phyloP scores from a whole-genome alignment of 2,797 vertebrate species.

The Falco biarmicus region DNA sequence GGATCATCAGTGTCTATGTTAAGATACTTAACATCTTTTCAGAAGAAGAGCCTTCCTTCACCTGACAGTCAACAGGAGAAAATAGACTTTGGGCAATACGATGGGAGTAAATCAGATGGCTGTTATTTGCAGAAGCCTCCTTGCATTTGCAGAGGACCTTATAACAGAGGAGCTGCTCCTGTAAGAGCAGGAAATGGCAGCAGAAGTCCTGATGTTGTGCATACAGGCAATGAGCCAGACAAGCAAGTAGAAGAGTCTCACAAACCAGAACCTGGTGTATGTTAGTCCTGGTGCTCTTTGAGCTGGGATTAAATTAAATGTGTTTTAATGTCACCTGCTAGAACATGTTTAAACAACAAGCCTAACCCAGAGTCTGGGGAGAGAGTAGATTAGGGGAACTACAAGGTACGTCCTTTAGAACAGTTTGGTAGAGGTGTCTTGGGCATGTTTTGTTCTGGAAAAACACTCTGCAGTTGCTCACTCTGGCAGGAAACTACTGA shows the following conservation, averaged over 20 bases:
- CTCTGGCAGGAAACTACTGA: neutral
- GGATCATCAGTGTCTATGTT: conserved; percentile 71
- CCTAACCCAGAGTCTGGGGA: neutral
- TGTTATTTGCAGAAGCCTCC: neutral
- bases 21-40: conserved; percentile 50
- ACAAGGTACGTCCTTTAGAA: neutral
- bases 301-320: neutral
- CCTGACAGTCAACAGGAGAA: neutral
- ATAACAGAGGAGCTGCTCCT: conserved; percentile 55
- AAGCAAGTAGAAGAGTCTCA: conserved; percentile 1
- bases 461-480: neutral
- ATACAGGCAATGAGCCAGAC: neutral
- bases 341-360: neutral
- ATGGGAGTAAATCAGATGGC: conserved; percentile 4
- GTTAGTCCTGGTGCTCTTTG: neutral
- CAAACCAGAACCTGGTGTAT: conserved; percentile 30
- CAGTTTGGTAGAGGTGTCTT: neutral
- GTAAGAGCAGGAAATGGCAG: neutral
- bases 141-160: neutral
- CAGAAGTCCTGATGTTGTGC: conserved; percentile 8
- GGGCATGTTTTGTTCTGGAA: neutral
- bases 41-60: conserved; percentile 22
- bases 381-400: neutral
- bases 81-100: neutral
- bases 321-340: neutral